Conservation (phyloP, 2,797 vertebrate species). For the Melanotaenia pygmaea region DNA sequence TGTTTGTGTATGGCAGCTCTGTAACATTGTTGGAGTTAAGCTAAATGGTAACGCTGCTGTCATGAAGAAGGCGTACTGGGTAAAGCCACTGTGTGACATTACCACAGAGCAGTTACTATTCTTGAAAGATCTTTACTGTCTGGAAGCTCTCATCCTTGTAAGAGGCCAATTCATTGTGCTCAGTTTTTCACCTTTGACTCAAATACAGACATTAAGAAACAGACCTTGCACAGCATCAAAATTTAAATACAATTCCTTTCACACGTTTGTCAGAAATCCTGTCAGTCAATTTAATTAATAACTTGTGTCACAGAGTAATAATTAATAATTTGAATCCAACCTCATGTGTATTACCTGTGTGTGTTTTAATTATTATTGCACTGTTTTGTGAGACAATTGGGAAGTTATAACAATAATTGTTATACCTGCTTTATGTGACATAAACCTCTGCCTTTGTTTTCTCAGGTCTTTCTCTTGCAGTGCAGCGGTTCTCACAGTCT, state of each 20-base stretch:
- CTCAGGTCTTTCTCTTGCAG: constrained; percentile 94
- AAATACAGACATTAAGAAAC: background rate
- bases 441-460: constrained; percentile 1
- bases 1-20: background rate
- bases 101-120: background rate
- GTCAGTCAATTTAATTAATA: background rate
- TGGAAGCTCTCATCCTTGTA: background rate
- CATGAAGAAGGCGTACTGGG: background rate
- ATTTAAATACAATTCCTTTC: background rate
- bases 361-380: background rate
- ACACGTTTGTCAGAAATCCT: no score
- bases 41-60: background rate
- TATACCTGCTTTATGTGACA: background rate
- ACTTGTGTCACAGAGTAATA: background rate
- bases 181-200: background rate
- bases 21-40: background rate
- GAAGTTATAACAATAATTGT: background rate
- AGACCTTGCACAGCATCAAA: constrained; percentile 1
- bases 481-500: constrained; percentile 97
- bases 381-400: constrained; percentile 6
- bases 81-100: background rate
- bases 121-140: background rate
- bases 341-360: background rate
- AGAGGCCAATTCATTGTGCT: background rate
- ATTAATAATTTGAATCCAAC: background rate